A percentile compares a stretch with the other conserved stretches of the same genome.
Evolutionary conservation across 2,888 invertebrate genomes (phyloP).

Genomic region (Fragum fragum): DNA sequence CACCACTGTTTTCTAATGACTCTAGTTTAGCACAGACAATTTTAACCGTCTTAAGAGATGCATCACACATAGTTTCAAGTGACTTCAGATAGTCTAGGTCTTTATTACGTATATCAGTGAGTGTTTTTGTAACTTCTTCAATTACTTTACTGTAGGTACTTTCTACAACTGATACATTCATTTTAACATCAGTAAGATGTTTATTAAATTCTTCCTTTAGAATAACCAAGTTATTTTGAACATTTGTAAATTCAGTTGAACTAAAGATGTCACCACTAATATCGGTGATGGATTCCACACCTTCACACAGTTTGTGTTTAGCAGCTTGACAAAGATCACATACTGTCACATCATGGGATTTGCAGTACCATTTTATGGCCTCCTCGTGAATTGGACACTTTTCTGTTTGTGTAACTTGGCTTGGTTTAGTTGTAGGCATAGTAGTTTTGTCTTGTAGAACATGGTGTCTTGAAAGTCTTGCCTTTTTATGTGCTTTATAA

Average conservation of each 20-base stretch:
- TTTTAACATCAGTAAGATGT: background rate
- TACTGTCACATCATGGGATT: background rate
- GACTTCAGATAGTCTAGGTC: background rate
- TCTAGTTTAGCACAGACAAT: background rate
- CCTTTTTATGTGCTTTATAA: slow-evolving; percentile 4
- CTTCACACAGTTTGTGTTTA: background rate
- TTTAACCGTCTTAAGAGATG: background rate
- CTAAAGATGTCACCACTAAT: background rate
- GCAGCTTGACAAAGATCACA: background rate
- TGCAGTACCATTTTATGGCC: background rate
- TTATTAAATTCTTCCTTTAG: background rate
- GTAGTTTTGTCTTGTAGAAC: slow-evolving; percentile 8
- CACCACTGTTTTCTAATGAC: background rate
- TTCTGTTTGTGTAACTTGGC: background rate
- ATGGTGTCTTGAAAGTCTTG: background rate
- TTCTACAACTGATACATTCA: background rate
- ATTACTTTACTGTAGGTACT: background rate
- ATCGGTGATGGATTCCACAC: background rate
- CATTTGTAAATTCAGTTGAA: background rate
- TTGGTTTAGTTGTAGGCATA: background rate
- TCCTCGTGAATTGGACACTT: background rate
- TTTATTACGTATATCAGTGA: background rate
- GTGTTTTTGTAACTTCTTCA: background rate
- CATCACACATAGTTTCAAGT: background rate
- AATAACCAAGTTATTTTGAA: background rate